These are phyloP conservation scores for Leptinotarsa rubiginosa DNA, from an alignment of 2,888 invertebrate species.

Conservation along the genomic window DNA sequence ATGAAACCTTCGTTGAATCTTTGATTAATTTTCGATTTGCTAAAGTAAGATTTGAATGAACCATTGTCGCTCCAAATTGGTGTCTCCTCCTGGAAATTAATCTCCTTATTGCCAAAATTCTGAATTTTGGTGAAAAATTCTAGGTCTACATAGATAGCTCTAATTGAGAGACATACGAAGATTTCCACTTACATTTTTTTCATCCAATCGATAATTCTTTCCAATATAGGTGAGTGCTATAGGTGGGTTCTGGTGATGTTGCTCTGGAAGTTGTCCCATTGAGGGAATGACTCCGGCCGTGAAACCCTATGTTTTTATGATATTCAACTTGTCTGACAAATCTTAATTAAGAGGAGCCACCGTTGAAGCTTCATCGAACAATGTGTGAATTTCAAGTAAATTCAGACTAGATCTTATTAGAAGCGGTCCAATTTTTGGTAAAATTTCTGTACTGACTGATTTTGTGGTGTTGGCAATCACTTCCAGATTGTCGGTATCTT, in stretches of 20 bases:
- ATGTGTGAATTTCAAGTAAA: too few relatives aligned
- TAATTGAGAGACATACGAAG: constrained; percentile 11
- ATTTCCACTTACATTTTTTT: not conserved
- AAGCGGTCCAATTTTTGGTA: too few relatives aligned
- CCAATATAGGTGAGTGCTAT: not conserved
- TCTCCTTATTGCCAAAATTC: constrained; percentile 23
- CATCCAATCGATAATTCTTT: constrained; percentile 15
- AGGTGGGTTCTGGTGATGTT: not conserved
- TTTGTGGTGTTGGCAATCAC: too few relatives aligned
- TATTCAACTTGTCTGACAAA: too few relatives aligned
- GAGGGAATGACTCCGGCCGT: not conserved
- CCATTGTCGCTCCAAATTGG: constrained; percentile 23
- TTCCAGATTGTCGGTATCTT: too few relatives aligned
- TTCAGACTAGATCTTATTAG: too few relatives aligned
- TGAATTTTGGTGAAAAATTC: constrained; percentile 9
- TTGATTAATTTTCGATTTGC: constrained; percentile 17
- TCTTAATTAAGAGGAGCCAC: too few relatives aligned
- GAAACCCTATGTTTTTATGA: too few relatives aligned
- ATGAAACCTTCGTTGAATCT: not conserved
- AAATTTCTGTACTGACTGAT: too few relatives aligned
- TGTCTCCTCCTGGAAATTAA: constrained; percentile 19
- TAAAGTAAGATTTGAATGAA: not conserved
- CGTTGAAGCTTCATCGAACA: too few relatives aligned
- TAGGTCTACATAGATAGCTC: not conserved
- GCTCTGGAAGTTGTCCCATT: constrained; percentile 16